Base-by-base conservation (phyloP, 2,888 invertebrate species). In the Hydrotaea diabolus region DNA sequence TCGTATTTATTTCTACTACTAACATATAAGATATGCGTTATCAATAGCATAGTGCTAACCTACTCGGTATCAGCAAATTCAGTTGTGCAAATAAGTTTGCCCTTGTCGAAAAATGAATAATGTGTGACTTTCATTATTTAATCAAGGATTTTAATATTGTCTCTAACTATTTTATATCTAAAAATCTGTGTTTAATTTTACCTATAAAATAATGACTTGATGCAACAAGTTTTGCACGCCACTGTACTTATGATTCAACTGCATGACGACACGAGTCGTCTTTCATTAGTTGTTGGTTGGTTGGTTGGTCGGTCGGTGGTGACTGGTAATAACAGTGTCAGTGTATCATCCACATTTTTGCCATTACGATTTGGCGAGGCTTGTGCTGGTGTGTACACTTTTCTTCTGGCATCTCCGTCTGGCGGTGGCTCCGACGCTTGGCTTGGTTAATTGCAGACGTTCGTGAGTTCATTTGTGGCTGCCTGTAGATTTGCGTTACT, bases 221-320 rank as follows among this genome's bases (percentile, higher is more conserved):
- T 31, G 31, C 3, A n/a, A 31, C 31, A 31, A 31, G 2, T 31
- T 43, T 17, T 66, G 39, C n/a, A 7, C 31, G 13, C 21, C 39
- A 39, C 66, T 43, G 66, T 31, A 21, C 15, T n/a, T 49, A 77
- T 85, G 84, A 85, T 82, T 82, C 73, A 85, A 79, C 77, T 31
- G 31, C 71, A 77, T 85, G 85, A 82, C 85, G 85, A 85, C 85
- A 85, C 73, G 78, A 59, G 59, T 77, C 72, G 26, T 80, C 23
- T 77, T 76, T 43, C 36, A 36, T 36, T 36, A 36, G 15, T 36
- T 55, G n/a, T n/a, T n/a, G n/a, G n/a, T n/a, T n/a, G n/a, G n/a
- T n/a, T n/a, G n/a, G n/a, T n/a, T n/a, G n/a, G n/a, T n/a, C n/a
- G n/a, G n/a, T n/a, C n/a, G n/a, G n/a, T n/a, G n/a, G n/a, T n/a